Percentiles rank a stretch among this genome's conserved stretches.
Conservation (phyloP, 2,113 vertebrate genomes). For the Cyprinus carpio region DNA sequence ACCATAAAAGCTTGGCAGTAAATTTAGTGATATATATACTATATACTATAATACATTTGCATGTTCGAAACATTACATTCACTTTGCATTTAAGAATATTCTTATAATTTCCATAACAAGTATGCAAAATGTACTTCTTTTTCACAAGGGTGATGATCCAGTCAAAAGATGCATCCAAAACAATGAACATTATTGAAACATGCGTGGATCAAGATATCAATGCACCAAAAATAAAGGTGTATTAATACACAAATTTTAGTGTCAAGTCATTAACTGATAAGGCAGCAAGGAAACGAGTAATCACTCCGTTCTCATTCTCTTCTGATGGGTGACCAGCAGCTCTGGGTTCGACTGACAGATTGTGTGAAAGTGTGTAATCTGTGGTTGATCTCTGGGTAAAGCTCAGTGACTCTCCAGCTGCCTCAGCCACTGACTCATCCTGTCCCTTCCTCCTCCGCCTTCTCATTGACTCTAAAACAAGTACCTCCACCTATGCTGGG, state of each 20-base stretch:
- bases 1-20: too few species aligned
- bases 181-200: too few species aligned
- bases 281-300: not conserved
- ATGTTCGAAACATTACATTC: too few species aligned
- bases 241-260: not conserved
- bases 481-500: not conserved
- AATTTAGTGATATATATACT: too few species aligned
- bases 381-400: slow-evolving; percentile 20
- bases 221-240: not conserved
- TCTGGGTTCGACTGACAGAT: not conserved
- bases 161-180: too few species aligned
- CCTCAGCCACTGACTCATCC: not conserved
- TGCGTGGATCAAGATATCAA: too few species aligned
- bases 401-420: not conserved
- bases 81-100: too few species aligned
- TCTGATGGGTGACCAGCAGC: not conserved
- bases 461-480: slow-evolving; percentile 7
- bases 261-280: not conserved
- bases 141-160: too few species aligned
- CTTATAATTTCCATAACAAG: too few species aligned
- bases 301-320: not conserved
- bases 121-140: too few species aligned
- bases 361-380: slow-evolving; percentile 11
- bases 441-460: not conserved
- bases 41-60: too few species aligned